A percentile compares a stretch with the other conserved stretches of the same genome.
phyloP scores from a whole-genome alignment of 1,140 invertebrate genomes.

The Sipha flava region DNA sequence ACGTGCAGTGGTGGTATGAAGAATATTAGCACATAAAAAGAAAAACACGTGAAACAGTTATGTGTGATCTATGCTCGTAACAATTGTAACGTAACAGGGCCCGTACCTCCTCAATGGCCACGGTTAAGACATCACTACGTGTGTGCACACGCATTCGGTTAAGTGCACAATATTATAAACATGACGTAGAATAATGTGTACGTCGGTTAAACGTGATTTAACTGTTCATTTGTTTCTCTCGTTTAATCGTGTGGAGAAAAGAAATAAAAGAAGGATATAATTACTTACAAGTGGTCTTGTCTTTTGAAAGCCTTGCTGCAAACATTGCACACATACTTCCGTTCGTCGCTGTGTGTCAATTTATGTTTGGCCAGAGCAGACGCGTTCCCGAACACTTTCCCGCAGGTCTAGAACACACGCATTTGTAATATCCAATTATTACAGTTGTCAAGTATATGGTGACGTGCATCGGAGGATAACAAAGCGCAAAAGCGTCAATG shows the following conservation, averaged over 20 bases:
- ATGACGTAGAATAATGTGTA: too few species aligned
- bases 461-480: too few species aligned
- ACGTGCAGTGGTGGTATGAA: not conserved
- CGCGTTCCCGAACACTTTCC: constrained; percentile 93
- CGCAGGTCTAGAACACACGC: constrained; percentile 65
- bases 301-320: constrained; percentile 97
- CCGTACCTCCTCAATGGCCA: too few species aligned
- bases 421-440: constrained; percentile 33
- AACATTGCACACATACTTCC: constrained; percentile 90
- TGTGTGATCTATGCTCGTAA: not conserved
- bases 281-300: constrained; percentile 94
- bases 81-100: too few species aligned
- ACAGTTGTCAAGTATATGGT: not conserved
- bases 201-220: too few species aligned
- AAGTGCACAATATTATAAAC: too few species aligned
- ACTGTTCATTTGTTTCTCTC: too few species aligned
- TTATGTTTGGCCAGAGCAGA: constrained; percentile 96
- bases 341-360: constrained; percentile 93
- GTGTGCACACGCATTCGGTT: too few species aligned
- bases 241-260: not conserved
- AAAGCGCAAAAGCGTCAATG: too few species aligned
- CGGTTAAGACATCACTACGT: too few species aligned
- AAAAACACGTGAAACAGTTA: not conserved
- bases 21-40: not conserved
- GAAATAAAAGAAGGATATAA: not conserved